phyloP scores from a whole-genome alignment of 2,888 invertebrate species.

The Acleris literana region DNA sequence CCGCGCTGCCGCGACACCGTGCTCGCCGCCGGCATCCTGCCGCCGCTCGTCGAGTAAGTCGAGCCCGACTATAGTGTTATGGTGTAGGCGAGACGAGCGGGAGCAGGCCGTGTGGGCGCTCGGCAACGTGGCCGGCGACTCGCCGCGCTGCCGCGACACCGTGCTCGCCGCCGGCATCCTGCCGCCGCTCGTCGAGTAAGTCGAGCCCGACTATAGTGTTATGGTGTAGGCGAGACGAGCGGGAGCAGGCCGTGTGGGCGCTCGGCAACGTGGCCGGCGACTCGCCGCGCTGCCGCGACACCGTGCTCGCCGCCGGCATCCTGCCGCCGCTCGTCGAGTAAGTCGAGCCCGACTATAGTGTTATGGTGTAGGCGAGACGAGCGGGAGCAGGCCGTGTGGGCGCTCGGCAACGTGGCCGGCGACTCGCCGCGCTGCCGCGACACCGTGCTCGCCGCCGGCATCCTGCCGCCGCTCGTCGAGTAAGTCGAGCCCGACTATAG shows the following conservation, averaged over 20 bases:
- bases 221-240: conserved; percentile 88
- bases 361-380: too few species aligned
- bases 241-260: conserved; percentile 89
- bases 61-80: not conserved
- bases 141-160: conserved; percentile 95
- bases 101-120: conserved; percentile 99
- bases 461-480: conserved; percentile 94
- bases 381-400: conserved; percentile 86
- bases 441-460: conserved; percentile 92
- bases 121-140: conserved; percentile 98
- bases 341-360: conserved; percentile 89
- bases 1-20: conserved; percentile 96
- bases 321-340: conserved; percentile 94
- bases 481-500: conserved; percentile 91
- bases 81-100: conserved; percentile 89
- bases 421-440: conserved; percentile 97
- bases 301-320: conserved; percentile 93
- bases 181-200: conserved; percentile 93
- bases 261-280: conserved; percentile 98
- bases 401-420: conserved; percentile 97
- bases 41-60: conserved; percentile 93
- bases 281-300: conserved; percentile 95
- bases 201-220: conserved; percentile 41
- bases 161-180: conserved; percentile 94
- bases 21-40: conserved; percentile 91